Base-by-base conservation (phyloP, 23 tunicate species). In the Styela clava region DNA sequence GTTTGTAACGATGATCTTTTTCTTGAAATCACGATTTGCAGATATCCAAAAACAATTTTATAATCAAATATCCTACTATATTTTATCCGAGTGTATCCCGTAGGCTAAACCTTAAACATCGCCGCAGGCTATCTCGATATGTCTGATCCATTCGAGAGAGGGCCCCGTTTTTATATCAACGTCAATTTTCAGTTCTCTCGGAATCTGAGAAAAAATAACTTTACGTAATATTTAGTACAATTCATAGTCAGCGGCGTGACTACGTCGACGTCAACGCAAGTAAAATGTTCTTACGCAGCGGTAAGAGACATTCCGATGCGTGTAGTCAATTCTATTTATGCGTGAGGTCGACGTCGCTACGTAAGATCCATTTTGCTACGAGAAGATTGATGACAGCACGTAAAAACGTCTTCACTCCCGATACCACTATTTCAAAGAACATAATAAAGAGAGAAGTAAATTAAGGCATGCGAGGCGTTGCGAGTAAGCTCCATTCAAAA, bases 261-360 rank as follows among this genome's bases (percentile, higher is more conserved):
- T 20, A 24, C 81, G 81, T 27, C 81, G 81, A 76, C 81, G 81
- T 76, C 81, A 76, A 76, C 81, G 81, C 81, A 76, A 76, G 44
- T 64, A 76, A 76, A 76, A 44, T 24, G 44, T 52, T 31, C 16
- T 44, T 35, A 51, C 81, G 64, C 81, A 26, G 5, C 26, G 21
- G 16, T 24, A 64, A 28, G 37, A 44, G 81, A 76, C 33, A 76
- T 36, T 29, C 30, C 81, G 7, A 56, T 44, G 37, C 81, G 81
- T 44, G 37, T 21, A 44, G 31, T 76, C 52, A 26, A 21, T 76
- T 76, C 81, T 76, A 76, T 76, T 76, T 76, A 1, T 76, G 81
- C 81, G 81, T 76, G 64, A 35, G 81, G 71, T 67, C 71, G 71
- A 67, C 71, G 71, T 67, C 71, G 71, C 31, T 67, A 29, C 71